Percentiles rank a stretch among this genome's conserved stretches.
Conservation (phyloP, 2,888 invertebrate genomes). For the Leucoma salicis region DNA sequence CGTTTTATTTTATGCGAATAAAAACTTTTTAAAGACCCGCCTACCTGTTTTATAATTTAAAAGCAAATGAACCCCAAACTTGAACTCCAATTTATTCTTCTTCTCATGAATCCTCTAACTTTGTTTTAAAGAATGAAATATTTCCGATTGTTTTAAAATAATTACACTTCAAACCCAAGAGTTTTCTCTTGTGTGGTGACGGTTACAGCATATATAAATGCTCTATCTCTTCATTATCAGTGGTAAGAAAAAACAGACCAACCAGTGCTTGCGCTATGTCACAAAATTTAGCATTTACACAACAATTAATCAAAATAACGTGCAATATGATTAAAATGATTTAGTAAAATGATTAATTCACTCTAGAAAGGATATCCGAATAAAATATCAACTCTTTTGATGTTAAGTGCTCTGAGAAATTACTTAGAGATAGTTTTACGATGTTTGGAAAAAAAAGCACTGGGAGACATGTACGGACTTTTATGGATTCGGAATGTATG, state of each 20-base stretch:
- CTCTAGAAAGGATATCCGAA: slow-evolving; percentile 23
- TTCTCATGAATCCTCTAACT: no score
- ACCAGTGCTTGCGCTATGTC: no score
- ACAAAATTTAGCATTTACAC: no score
- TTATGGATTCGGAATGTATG: slow-evolving; percentile 62
- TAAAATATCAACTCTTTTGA: slow-evolving; percentile 60
- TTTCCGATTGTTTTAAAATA: slow-evolving; percentile 5
- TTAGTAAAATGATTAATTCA: slow-evolving; percentile 6
- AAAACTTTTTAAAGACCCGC: slow-evolving; percentile 15
- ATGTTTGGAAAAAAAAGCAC: slow-evolving; percentile 38
- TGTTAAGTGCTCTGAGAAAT: slow-evolving; percentile 65
- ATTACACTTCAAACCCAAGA: no score
- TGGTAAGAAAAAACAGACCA: no score
- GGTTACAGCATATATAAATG: no score
- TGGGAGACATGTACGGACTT: slow-evolving; percentile 53
- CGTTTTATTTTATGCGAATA: slow-evolving; percentile 16
- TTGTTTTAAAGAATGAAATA: slow-evolving; percentile 26
- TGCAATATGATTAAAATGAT: no score
- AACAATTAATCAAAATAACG: no score
- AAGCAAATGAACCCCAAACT: slow-evolving; percentile 22
- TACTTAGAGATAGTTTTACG: slow-evolving; percentile 66
- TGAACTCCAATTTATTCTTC: slow-evolving; percentile 22
- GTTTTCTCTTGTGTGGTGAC: no score
- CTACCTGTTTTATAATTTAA: slow-evolving; percentile 23
- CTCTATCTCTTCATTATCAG: no score